Percentiles rank a stretch among this genome's conserved stretches.
Conservation (phyloP, 2,888 invertebrate species). For the Melanargia galathea region DNA sequence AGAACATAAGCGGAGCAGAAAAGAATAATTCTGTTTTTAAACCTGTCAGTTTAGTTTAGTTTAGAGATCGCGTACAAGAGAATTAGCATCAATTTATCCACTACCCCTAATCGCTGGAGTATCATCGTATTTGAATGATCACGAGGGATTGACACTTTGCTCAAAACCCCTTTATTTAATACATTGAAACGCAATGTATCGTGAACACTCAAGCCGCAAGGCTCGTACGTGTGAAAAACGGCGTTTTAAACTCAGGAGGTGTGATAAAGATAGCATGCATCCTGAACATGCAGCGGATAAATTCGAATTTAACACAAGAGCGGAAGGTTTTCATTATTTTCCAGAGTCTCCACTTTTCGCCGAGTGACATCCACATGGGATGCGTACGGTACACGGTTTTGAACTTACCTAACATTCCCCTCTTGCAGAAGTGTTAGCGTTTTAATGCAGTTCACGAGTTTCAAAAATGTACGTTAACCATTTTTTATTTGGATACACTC, state of each 20-base stretch:
- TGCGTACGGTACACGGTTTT: constrained; percentile 70
- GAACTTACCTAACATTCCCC: constrained; percentile 65
- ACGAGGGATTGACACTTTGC: constrained; percentile 45
- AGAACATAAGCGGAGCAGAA: too few relatives aligned
- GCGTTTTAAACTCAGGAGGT: constrained; percentile 50
- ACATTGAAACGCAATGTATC: constrained; percentile 50
- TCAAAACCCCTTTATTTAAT: constrained; percentile 48
- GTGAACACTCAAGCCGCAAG: constrained; percentile 45
- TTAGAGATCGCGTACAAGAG: too few relatives aligned
- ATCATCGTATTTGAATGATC: neutral
- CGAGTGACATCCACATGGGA: constrained; percentile 57
- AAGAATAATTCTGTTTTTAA: too few relatives aligned
- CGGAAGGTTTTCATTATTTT: constrained; percentile 63
- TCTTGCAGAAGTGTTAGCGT: constrained; percentile 59
- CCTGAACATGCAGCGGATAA: constrained; percentile 54
- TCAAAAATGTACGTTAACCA: constrained; percentile 34
- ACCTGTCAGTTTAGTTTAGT: too few relatives aligned
- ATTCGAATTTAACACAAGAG: constrained; percentile 58
- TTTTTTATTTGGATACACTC: constrained; percentile 19
- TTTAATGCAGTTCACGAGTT: constrained; percentile 58
- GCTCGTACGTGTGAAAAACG: constrained; percentile 41
- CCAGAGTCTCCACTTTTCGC: constrained; percentile 53
- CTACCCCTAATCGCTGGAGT: too few relatives aligned
- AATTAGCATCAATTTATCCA: too few relatives aligned
- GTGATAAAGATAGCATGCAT: constrained; percentile 52